These are phyloP conservation scores for Diplogasteroides magnus DNA, from an alignment of 1,140 invertebrate genomes.

Conservation along the genomic window DNA sequence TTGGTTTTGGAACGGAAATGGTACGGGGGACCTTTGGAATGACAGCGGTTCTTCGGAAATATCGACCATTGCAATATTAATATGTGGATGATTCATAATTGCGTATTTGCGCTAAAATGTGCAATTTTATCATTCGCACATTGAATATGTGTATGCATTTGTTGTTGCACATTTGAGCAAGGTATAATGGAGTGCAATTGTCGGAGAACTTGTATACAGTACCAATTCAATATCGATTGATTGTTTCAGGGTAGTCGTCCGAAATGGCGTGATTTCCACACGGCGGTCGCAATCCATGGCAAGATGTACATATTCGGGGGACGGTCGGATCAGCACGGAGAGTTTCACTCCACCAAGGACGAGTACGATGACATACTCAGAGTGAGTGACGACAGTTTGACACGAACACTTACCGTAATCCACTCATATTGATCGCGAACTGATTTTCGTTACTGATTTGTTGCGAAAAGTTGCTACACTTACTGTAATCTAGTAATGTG, in stretches of 20 bases:
- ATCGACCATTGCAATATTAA: too few species aligned
- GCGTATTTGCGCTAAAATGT: neutral
- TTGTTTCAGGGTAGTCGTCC: slow-evolving; percentile 62
- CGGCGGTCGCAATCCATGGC: slow-evolving; percentile 69
- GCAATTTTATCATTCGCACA: neutral
- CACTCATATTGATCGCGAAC: too few species aligned
- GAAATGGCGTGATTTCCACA: slow-evolving; percentile 77
- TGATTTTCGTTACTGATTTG: neutral
- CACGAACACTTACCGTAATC: slow-evolving; percentile 65
- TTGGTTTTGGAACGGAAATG: too few species aligned
- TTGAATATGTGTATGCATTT: neutral
- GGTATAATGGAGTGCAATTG: slow-evolving; percentile 57
- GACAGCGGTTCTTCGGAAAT: too few species aligned
- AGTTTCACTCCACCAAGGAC: slow-evolving; percentile 65
- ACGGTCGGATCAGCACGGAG: slow-evolving; percentile 65
- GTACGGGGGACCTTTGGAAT: too few species aligned
- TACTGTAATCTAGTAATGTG: neutral
- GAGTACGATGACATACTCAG: slow-evolving; percentile 72
- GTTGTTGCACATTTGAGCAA: slow-evolving; percentile 53
- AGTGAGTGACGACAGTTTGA: slow-evolving; percentile 70
- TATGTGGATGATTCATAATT: too few species aligned
- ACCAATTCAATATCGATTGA: neutral
- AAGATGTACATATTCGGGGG: slow-evolving; percentile 83
- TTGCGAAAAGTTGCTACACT: neutral
- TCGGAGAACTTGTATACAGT: neutral